Evolutionary conservation across 2,797 vertebrate species (phyloP).

Genomic region (Myripristis murdjan): DNA sequence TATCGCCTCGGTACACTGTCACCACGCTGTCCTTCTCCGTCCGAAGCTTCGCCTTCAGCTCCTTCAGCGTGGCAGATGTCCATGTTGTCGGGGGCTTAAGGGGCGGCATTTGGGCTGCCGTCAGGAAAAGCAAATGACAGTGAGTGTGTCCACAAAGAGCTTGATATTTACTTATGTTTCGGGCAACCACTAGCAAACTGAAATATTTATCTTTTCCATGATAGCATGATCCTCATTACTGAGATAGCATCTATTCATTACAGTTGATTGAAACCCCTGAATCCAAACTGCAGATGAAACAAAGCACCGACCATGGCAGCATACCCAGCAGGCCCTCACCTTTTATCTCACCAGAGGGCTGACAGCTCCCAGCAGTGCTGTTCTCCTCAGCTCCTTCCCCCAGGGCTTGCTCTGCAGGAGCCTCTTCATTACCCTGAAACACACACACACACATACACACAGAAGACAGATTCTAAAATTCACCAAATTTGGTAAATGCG

Average conservation of each 20-base stretch:
- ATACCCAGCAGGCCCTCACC: slow-evolving; percentile 72
- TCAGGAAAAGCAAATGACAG: slow-evolving; percentile 12
- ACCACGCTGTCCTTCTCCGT: slow-evolving; percentile 92
- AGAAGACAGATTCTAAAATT: slow-evolving; percentile 28
- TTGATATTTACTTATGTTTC: neutral
- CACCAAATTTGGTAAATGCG: slow-evolving; percentile 3
- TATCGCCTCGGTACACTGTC: slow-evolving; percentile 95
- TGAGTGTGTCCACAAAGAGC: neutral
- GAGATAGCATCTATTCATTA: neutral
- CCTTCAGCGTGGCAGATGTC: slow-evolving; percentile 92
- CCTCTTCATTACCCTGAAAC: slow-evolving; percentile 82
- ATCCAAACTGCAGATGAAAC: slow-evolving; percentile 36
- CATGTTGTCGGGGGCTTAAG: slow-evolving; percentile 91
- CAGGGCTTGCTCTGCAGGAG: slow-evolving; percentile 65
- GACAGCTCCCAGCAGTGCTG: slow-evolving; percentile 88
- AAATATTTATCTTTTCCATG: neutral
- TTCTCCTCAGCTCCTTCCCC: slow-evolving; percentile 89
- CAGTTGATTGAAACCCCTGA: slow-evolving; percentile 10
- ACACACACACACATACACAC: slow-evolving; percentile 34
- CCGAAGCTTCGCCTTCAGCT: slow-evolving; percentile 94
- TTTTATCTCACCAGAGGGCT: slow-evolving; percentile 83
- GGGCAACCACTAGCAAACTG: neutral
- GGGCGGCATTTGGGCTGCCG: slow-evolving; percentile 89
- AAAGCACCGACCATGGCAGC: slow-evolving; percentile 39
- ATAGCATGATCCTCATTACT: neutral